A percentile compares a stretch with the other conserved stretches of the same genome.
Evolutionary conservation across 2,113 vertebrate genomes (phyloP).

Genomic region (Oryzias javanicus): DNA sequence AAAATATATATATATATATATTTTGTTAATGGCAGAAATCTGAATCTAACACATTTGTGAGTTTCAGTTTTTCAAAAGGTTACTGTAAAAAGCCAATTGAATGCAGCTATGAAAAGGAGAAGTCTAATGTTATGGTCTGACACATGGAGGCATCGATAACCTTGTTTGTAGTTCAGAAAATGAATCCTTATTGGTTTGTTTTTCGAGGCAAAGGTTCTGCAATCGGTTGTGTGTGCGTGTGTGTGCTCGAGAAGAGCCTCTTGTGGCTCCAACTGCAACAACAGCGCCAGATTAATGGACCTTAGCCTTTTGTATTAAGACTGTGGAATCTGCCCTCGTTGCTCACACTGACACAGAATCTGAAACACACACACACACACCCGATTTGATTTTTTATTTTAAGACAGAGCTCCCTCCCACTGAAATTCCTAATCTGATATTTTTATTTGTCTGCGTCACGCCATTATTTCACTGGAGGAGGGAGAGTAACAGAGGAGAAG

Average conservation of each 20-base stretch:
- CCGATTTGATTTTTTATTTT: background rate
- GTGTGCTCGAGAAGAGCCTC: background rate
- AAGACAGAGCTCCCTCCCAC: constrained; percentile 27
- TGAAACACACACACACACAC: background rate
- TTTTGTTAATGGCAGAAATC: no score
- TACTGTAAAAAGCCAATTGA: no score
- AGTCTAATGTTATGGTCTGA: no score
- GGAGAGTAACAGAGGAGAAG: background rate
- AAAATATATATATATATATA: no score
- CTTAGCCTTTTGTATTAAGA: constrained; percentile 47
- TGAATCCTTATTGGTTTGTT: no score
- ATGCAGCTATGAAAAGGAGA: no score
- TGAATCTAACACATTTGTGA: no score
- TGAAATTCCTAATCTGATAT: constrained; percentile 44
- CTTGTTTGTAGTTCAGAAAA: no score
- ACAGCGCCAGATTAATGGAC: constrained; percentile 54
- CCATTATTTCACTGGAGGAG: constrained; percentile 8
- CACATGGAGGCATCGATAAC: no score
- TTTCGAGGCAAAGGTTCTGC: no score
- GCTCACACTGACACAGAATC: constrained; percentile 21
- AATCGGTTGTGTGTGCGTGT: no score
- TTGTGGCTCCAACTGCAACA: constrained; percentile 14
- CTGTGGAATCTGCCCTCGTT: constrained; percentile 49
- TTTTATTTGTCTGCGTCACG: constrained; percentile 14
- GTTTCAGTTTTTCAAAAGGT: no score